These are phyloP conservation scores for Drosophila gaucha DNA, from an alignment of 2,888 invertebrate species.

Conservation along the genomic window DNA sequence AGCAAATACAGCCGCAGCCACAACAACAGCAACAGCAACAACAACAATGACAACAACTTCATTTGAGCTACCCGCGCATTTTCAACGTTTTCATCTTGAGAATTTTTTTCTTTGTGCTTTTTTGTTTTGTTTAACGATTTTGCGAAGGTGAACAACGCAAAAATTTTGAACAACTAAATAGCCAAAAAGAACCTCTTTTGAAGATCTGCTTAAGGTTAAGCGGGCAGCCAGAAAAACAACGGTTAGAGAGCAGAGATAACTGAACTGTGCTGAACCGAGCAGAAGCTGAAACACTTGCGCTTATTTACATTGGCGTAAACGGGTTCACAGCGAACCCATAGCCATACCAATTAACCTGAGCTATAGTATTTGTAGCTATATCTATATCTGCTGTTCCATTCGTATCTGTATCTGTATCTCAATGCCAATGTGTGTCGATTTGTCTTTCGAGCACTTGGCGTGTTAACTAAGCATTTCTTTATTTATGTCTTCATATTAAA, in stretches of 20 bases:
- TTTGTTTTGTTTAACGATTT: conserved; percentile 35
- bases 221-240: conserved; percentile 33
- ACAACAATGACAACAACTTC: conserved; percentile 23
- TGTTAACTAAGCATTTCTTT: conserved; percentile 27
- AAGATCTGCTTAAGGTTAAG: conserved; percentile 52
- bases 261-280: conserved; percentile 7
- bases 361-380: conserved; percentile 4
- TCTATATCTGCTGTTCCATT: background rate
- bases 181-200: conserved; percentile 37
- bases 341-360: conserved; percentile 35
- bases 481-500: conserved; percentile 6
- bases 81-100: conserved; percentile 65
- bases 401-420: conserved; percentile 23
- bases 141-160: conserved; percentile 66
- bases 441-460: conserved; percentile 32
- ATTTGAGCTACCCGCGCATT: conserved; percentile 71
- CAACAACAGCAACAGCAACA: conserved; percentile 16
- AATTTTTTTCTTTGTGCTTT: conserved; percentile 28
- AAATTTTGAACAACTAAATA: conserved; percentile 41
- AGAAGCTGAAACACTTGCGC: conserved; percentile 49
- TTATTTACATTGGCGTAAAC: conserved; percentile 39
- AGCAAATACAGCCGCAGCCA: conserved; percentile 24
- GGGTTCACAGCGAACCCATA: conserved; percentile 39
- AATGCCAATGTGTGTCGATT: conserved; percentile 54
- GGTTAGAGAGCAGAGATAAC: conserved; percentile 45